Evolutionary conservation across 1,140 invertebrate species (phyloP).

Genomic region (Argopecten irradians): DNA sequence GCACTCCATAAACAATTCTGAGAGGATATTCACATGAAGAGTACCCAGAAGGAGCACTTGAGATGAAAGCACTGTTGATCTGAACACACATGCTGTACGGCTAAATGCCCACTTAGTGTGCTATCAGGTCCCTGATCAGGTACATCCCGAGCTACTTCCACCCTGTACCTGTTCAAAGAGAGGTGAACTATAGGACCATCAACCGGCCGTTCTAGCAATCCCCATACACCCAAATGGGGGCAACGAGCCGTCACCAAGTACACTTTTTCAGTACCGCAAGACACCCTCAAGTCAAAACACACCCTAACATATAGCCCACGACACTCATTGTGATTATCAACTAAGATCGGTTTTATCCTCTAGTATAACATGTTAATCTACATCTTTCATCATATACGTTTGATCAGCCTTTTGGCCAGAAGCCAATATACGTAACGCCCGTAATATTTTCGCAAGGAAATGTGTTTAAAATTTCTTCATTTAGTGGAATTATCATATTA

Average conservation of each 20-base stretch:
- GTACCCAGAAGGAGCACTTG: conserved; percentile 14
- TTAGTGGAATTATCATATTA: background rate
- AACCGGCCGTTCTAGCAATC: background rate
- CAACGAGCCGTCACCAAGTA: background rate
- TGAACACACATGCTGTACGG: conserved; percentile 20
- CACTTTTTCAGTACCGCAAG: background rate
- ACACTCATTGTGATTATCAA: background rate
- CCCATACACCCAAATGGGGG: background rate
- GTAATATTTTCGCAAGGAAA: background rate
- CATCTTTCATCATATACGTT: background rate
- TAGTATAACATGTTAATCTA: background rate
- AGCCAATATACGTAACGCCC: background rate
- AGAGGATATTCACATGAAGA: background rate
- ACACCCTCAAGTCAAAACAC: background rate
- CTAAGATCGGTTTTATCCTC: background rate
- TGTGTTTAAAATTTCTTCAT: background rate
- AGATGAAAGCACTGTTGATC: conserved; percentile 16
- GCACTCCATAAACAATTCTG: conserved; percentile 16
- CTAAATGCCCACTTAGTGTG: conserved; percentile 6
- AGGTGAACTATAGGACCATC: background rate
- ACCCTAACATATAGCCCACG: no score
- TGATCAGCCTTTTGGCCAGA: background rate
- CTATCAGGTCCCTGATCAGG: background rate
- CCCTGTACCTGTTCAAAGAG: background rate
- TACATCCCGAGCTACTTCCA: background rate